Base-by-base conservation (phyloP, 2,113 vertebrate genomes). In the Gnathonemus longibarbis region DNA sequence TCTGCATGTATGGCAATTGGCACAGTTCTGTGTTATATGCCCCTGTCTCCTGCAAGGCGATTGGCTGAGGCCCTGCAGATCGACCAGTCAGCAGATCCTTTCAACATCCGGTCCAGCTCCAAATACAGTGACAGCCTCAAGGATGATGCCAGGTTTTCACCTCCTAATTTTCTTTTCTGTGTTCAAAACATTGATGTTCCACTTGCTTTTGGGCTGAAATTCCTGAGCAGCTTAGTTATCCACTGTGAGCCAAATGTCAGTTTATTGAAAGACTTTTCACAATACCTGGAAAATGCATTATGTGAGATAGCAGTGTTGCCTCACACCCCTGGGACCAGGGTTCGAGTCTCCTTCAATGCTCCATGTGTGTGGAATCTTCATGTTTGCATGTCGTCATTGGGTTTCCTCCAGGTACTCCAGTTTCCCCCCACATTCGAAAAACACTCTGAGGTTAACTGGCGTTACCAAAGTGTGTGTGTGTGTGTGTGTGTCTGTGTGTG, bases 1-100 rank as follows among this genome's bases (percentile, higher is more conserved):
- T 84, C 42, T 50, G 84, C 48, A 50, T 27, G n/a, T 31, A 86
- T 52, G 45, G 84, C 48, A 50, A 13, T 45, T 10, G n/a, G 9
- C 49, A 31, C 11, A n/a, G 1, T 42, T 39, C 35, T 45, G 11
- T 53, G 35, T 46, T 62, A 2, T 84, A n/a, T 84, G 21, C 50
- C 21, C 7, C 8, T 90, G 27, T 91, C 85, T 90, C 52, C n/a
- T 91, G 31, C 13, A 87, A 91, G 95, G 70, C 96, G 96, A 19
- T 93, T 99, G 94, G 98, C 98, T 13, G 98, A 99, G 91, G 98
- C 98, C 15, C 94, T 99, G 91, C 96, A 98, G 94, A 98, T 99
- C 70, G 97, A 97, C 92, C 94, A 96, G 1, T 96, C 95, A 74
- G 96, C 96, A 39, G 98, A 99, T 94, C 97, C 98, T 88, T 99